These are phyloP conservation scores for Holocentrus rufus DNA, from an alignment of 2,797 vertebrate species.

Conservation along the genomic window DNA sequence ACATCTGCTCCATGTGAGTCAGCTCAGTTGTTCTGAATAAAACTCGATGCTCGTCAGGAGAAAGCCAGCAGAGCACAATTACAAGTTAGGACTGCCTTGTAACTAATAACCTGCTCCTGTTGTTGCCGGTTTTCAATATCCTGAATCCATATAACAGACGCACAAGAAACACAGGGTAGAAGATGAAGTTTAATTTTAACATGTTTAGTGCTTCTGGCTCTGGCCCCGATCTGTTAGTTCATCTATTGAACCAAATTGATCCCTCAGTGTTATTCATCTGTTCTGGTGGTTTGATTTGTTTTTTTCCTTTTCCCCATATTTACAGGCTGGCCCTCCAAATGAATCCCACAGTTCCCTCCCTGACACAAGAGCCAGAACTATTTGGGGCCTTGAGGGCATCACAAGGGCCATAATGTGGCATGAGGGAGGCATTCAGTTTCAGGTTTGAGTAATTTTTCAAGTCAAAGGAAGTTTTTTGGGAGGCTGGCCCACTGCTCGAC, in stretches of 20 bases:
- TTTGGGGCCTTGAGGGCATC: conserved; percentile 58
- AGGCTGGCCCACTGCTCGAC: too few species aligned
- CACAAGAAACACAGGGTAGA: neutral
- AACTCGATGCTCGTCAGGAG: neutral
- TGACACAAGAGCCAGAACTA: conserved; percentile 73
- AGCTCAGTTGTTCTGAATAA: neutral
- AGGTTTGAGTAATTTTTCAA: too few species aligned
- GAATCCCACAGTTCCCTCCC: conserved; percentile 68
- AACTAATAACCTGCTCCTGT: conserved; percentile 54
- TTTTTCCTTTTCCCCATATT: conserved; percentile 29
- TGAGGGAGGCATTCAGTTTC: neutral
- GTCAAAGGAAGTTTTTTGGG: too few species aligned
- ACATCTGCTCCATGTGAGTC: conserved; percentile 16
- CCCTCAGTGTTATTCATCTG: conserved; percentile 4
- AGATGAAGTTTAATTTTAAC: conserved; percentile 30
- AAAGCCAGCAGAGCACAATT: neutral
- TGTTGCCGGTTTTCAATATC: conserved; percentile 85
- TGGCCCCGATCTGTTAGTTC: conserved; percentile 18
- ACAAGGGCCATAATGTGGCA: neutral
- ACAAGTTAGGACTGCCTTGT: neutral
- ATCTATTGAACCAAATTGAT: conserved; percentile 1
- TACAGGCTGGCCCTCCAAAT: conserved; percentile 9
- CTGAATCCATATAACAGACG: conserved; percentile 61
- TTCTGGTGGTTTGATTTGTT: conserved; percentile 74
- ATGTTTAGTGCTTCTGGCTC: conserved; percentile 33